These are phyloP conservation scores for Pomatostomus ruficeps DNA, from an alignment of 2,113 vertebrate species.

Conservation along the genomic window DNA sequence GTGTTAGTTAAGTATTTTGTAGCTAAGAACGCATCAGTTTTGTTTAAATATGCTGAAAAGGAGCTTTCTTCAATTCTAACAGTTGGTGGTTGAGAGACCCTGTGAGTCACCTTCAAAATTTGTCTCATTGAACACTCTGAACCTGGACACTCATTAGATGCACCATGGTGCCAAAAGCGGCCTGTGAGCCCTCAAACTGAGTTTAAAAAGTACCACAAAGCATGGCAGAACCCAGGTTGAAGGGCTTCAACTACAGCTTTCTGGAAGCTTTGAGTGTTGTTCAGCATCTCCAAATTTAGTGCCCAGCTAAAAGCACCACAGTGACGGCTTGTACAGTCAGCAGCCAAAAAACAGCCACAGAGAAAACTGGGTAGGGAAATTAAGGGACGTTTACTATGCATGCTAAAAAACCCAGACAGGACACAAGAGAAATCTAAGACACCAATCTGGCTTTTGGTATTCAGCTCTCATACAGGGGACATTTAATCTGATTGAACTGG, in stretches of 20 bases:
- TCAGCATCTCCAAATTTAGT: not conserved
- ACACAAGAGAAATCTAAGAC: not conserved
- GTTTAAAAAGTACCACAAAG: not conserved
- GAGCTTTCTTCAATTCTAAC: not conserved
- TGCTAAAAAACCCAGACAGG: conserved; percentile 1
- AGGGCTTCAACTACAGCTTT: not conserved
- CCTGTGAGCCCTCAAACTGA: not conserved
- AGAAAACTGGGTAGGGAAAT: conserved; percentile 8
- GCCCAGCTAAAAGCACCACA: not conserved
- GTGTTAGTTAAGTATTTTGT: not conserved
- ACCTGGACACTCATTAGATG: not conserved
- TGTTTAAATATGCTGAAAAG: not conserved
- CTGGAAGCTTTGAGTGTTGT: not conserved
- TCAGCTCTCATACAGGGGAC: conserved; percentile 19
- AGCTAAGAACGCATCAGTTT: not conserved
- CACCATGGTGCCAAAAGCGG: not conserved
- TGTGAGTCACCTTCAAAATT: not conserved
- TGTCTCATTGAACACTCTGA: not conserved
- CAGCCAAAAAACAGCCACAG: not conserved
- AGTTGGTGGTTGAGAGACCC: not conserved
- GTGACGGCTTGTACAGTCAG: not conserved
- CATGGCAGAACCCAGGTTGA: not conserved
- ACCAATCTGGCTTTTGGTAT: conserved; percentile 36
- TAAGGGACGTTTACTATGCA: not conserved
- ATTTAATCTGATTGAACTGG: conserved; percentile 45